Evolutionary conservation across 2,888 invertebrate genomes (phyloP).

Genomic region (Chymomyza amoena): DNA sequence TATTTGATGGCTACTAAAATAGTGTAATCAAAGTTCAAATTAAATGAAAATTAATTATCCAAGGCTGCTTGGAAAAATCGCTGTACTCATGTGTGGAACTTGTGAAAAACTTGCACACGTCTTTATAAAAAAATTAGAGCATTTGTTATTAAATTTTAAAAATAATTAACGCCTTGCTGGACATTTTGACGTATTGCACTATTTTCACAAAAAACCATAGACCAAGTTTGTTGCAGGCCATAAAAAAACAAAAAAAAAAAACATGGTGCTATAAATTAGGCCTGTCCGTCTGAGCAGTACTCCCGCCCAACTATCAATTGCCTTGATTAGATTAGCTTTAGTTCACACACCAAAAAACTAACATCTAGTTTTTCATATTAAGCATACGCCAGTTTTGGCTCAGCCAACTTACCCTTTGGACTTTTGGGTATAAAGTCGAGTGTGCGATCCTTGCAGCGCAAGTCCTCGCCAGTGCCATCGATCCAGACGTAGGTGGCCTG

Average conservation of each 20-base stretch:
- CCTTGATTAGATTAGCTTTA: no score
- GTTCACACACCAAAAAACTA: neutral
- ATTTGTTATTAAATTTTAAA: no score
- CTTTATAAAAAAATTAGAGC: no score
- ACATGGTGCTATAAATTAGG: neutral
- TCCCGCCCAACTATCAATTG: no score
- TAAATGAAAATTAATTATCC: neutral
- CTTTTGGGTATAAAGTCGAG: slow-evolving; percentile 88
- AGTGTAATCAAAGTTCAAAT: neutral
- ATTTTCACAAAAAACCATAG: neutral
- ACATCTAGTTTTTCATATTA: neutral
- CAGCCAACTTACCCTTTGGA: slow-evolving; percentile 84
- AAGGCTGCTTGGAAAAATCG: no score
- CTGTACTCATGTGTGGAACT: no score
- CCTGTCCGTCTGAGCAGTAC: no score
- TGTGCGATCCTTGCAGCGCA: slow-evolving; percentile 93
- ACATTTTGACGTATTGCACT: neutral
- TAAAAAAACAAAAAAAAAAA: neutral
- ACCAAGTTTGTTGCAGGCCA: no score
- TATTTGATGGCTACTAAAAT: neutral
- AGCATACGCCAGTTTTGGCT: slow-evolving; percentile 24
- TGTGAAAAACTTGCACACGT: no score
- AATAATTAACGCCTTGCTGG: neutral
- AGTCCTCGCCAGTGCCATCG: slow-evolving; percentile 92
- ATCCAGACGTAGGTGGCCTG: slow-evolving; percentile 97